Evolutionary conservation across 2,888 invertebrate species (phyloP), one percentile per base, ranked within the genome.

Genomic region (Onchidella celtica): DNA sequence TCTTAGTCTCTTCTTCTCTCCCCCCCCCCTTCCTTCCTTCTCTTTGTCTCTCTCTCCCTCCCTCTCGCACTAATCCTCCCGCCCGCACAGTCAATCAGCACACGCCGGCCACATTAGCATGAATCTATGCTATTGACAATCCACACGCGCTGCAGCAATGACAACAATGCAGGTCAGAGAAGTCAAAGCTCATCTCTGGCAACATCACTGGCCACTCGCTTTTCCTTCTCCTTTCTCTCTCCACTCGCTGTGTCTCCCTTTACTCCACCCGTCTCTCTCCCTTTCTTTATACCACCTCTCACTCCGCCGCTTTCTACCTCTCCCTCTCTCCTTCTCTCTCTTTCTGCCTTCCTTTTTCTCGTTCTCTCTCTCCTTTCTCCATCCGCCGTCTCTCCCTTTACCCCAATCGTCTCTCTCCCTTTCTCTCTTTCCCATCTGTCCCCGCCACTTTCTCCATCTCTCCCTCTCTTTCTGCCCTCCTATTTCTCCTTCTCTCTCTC

Each of bases 251-350:
- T n/a, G 61, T n/a, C 61, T n/a, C 27, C n/a, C 61, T 24, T n/a
- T 61, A 4, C 61, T n/a, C n/a, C 47, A 6, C n/a, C 61, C n/a
- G 4, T 47, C 47, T 47, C 47, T 47, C 47, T 61, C 61, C 6
- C 61, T 61, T n/a, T 27, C 61, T 61, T n/a, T 61, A 4, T 61
- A 4, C n/a, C 27, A 6, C n/a, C n/a, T n/a, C n/a, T n/a, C 17
- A 6, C 17, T 17, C 17, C 47, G n/a, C 17, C 47, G 6, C 47
- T 47, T 17, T 47, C 47, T 47, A 9, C 6, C 27, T 61, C 27
- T 61, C 61, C n/a, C 27, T 21, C 27, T 61, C 61, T 61, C 27
- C n/a, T n/a, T 61, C 61, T 61, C 27, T 61, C 61, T 61, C 61
- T 61, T n/a, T 27, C 61, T 27, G 14, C n/a, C 27, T 4, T 61